Conservation (phyloP, 2,888 invertebrate genomes). For the Netelia inedita region DNA sequence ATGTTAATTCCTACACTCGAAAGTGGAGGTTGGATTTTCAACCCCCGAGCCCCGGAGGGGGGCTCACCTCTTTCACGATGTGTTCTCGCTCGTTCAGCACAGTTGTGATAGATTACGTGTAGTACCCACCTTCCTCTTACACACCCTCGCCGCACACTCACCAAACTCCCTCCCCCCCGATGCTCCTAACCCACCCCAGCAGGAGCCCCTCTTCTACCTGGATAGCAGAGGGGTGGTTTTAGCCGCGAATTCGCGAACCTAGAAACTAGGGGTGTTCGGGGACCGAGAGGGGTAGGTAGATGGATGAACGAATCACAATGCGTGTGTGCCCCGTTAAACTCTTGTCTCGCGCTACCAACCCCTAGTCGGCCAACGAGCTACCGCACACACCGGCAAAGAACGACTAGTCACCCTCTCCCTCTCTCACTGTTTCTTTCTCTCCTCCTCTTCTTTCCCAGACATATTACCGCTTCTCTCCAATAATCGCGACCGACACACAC, state of each 20-base stretch:
- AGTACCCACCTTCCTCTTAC: no score
- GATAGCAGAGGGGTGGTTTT: conserved; percentile 26
- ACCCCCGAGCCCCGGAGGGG: conserved; percentile 15
- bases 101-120: conserved; percentile 72
- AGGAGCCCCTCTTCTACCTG: no score
- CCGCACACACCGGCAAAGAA: conserved; percentile 65
- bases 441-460: conserved; percentile 29
- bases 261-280: background rate
- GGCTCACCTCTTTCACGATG: background rate
- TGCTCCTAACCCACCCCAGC: no score
- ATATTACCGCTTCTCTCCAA: conserved; percentile 58
- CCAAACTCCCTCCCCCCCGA: no score
- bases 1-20: conserved; percentile 77
- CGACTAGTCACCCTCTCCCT: no score
- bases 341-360: conserved; percentile 36
- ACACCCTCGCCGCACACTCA: no score
- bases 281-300: conserved; percentile 14
- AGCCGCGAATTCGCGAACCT: conserved; percentile 7
- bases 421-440: no score
- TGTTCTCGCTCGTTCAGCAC: conserved; percentile 63
- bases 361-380: conserved; percentile 33
- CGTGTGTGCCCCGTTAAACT: conserved; percentile 35
- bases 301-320: conserved; percentile 40
- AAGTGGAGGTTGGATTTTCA: conserved; percentile 37
- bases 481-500: conserved; percentile 64